Evolutionary conservation across 1,140 invertebrate genomes (phyloP), one percentile per base, ranked within the genome.

Genomic region (Drosophila santomea): DNA sequence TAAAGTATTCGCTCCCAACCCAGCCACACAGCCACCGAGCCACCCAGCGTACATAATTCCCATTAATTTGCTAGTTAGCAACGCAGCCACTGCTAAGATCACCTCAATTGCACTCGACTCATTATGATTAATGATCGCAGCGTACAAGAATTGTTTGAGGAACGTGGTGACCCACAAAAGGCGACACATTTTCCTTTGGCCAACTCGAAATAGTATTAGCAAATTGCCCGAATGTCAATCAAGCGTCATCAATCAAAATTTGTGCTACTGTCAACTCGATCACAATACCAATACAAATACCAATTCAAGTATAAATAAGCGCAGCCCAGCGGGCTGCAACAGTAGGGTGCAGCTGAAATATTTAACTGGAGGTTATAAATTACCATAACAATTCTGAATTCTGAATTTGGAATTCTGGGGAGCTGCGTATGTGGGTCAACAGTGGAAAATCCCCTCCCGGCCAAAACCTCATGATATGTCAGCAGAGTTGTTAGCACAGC

Each of bases 221-320:
- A 79, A 86, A 88, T 86, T 82, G 83, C 83, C 82, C 82, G 84
- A 88, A 83, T 86, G 82, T 86, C 82, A 86, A 86, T 86, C 84
- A 88, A 71, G 68, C 64, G 83, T 83, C 75, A 86, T 86, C 82
- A 86, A 86, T 86, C 82, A 86, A 86, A 88, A 88, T 86, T 86
- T 85, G 47, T 85, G 81, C 79, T 83, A 83, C 75, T 86, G 82
- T 86, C 83, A 86, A 63, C 72, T 78, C 61, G 79, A 76, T 80
- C 80, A 77, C 80, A 74, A 66, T 59, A 76, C 44, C 74, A 78
- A 66, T 86, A 25, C 25, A 4, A 20, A 20, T 20, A 20, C 20
- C 74, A 78, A 66, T 81, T 5, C 25, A 4, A 25, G 25, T 25
- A 86, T 71, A 59, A 63, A 78, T 64, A 59, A 73, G 43, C 39